A percentile compares a stretch with the other conserved stretches of the same genome.
Conservation (phyloP, 2,113 vertebrate species). For the Lamprotornis superbus region DNA sequence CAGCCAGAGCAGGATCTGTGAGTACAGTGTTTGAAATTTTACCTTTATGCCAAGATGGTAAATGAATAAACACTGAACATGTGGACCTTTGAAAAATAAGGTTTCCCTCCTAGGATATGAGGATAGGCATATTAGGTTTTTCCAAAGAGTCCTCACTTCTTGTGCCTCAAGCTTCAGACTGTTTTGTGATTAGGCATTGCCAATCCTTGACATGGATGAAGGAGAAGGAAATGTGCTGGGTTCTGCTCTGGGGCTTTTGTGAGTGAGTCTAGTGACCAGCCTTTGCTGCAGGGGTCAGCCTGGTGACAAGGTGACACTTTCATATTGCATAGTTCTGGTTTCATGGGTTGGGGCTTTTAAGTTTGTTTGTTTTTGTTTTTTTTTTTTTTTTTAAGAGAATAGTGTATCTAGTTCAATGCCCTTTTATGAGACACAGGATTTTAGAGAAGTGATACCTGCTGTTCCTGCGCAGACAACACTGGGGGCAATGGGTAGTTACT, state of each 20-base stretch:
- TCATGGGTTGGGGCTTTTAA: not conserved
- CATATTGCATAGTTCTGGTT: not conserved
- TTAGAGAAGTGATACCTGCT: conserved; percentile 2
- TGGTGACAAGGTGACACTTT: not conserved
- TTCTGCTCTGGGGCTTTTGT: not conserved
- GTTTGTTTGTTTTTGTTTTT: not conserved
- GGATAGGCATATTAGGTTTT: not conserved
- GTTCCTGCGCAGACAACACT: not conserved
- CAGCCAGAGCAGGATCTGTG: not conserved
- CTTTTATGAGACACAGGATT: not conserved
- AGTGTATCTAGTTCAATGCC: not conserved
- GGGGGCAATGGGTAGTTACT: not conserved
- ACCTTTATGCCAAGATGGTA: not conserved
- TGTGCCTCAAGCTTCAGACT: not conserved
- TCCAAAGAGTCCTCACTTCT: not conserved
- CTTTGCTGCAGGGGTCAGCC: not conserved
- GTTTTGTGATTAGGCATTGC: not conserved
- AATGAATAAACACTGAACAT: not conserved
- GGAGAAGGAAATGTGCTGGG: not conserved
- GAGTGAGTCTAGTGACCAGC: not conserved
- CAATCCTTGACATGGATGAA: not conserved
- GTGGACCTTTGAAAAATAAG: not conserved
- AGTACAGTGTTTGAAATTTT: not conserved
- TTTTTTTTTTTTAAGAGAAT: not conserved
- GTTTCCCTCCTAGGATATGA: not conserved